Evolutionary conservation across 2,888 invertebrate species (phyloP).

Genomic region (Priocnemis perturbator): DNA sequence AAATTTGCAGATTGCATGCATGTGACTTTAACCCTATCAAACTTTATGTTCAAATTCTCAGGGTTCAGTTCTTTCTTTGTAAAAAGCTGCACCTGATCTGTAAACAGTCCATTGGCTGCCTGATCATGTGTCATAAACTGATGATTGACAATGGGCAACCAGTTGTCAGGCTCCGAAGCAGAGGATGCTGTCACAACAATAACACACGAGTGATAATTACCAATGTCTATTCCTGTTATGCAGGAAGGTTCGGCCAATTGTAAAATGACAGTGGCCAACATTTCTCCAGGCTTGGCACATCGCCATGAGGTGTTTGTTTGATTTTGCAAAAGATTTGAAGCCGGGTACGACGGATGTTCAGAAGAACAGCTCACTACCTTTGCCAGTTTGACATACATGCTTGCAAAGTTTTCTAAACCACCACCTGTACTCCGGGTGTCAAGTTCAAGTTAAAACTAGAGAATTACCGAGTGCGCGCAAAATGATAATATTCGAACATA

Average conservation of each 20-base stretch:
- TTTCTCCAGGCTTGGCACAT: slow-evolving; percentile 68
- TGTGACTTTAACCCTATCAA: slow-evolving; percentile 68
- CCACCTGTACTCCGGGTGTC: too few relatives aligned
- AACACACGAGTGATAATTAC: slow-evolving; percentile 69
- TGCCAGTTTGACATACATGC: slow-evolving; percentile 64
- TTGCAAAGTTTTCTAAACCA: too few relatives aligned
- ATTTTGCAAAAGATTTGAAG: slow-evolving; percentile 64
- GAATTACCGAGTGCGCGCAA: too few relatives aligned
- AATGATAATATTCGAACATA: too few relatives aligned
- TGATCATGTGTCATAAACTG: slow-evolving; percentile 70
- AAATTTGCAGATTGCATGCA: slow-evolving; percentile 72
- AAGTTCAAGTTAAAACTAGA: too few relatives aligned
- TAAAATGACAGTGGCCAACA: slow-evolving; percentile 65
- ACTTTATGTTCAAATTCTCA: slow-evolving; percentile 64
- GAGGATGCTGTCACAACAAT: slow-evolving; percentile 69
- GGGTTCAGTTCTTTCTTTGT: slow-evolving; percentile 69
- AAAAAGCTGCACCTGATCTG: slow-evolving; percentile 70
- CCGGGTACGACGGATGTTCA: slow-evolving; percentile 68
- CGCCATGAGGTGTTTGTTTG: slow-evolving; percentile 64
- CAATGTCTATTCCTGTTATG: slow-evolving; percentile 70
- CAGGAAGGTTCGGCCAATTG: slow-evolving; percentile 63
- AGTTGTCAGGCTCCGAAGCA: slow-evolving; percentile 65
- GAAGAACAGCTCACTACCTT: slow-evolving; percentile 69
- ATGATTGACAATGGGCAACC: slow-evolving; percentile 68
- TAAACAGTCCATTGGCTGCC: slow-evolving; percentile 66